Percentiles rank a stretch among this genome's conserved stretches.
phyloP scores from a whole-genome alignment of 2,113 vertebrate genomes.

The Camelus dromedarius region DNA sequence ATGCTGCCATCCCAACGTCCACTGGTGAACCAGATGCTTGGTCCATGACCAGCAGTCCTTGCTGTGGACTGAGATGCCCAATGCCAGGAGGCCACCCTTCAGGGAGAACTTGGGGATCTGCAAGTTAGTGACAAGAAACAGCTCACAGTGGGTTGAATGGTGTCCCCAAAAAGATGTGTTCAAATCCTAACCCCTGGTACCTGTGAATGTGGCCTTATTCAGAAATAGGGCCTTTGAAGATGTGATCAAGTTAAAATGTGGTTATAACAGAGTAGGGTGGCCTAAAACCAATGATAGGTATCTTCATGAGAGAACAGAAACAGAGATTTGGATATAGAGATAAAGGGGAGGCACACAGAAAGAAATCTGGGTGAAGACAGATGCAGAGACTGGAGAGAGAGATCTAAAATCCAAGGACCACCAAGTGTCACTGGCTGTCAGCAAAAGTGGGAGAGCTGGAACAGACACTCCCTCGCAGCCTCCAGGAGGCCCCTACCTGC shows the following conservation, averaged over 20 bases:
- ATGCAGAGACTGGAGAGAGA: neutral
- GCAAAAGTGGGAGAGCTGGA: fast-evolving
- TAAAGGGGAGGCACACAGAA: neutral
- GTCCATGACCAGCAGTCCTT: neutral
- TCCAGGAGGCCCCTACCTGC: neutral
- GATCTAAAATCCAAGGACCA: neutral
- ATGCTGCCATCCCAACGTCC: neutral
- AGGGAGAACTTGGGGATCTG: neutral
- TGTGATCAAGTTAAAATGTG: fast-evolving
- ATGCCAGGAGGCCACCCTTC: fast-evolving
- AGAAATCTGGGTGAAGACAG: neutral
- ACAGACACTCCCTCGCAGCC: fast-evolving
- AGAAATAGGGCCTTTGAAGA: neutral
- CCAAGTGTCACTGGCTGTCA: fast-evolving
- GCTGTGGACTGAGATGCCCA: neutral
- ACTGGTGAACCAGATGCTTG: neutral
- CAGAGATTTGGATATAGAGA: neutral
- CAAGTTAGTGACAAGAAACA: too few relatives aligned
- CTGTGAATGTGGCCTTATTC: neutral
- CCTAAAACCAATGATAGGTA: neutral
- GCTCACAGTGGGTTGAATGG: neutral
- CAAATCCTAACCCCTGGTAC: neutral
- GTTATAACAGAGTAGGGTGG: neutral
- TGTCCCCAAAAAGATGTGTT: neutral
- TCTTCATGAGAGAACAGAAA: neutral